These are phyloP conservation scores for Eucriotettix oculatus DNA, from an alignment of 2,888 invertebrate genomes.

Conservation along the genomic window DNA sequence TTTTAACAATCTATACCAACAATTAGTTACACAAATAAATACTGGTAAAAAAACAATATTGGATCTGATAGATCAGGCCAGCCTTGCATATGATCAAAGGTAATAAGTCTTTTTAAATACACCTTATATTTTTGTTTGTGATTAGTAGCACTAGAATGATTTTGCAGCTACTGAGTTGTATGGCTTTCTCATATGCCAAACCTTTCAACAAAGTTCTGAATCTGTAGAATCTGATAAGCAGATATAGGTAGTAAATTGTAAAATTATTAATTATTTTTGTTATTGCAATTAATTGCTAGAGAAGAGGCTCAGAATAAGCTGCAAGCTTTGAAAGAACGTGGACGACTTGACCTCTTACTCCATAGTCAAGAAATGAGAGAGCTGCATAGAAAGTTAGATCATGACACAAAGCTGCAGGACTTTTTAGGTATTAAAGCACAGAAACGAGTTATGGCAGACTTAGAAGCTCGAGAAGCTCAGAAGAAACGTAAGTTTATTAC, in stretches of 20 bases:
- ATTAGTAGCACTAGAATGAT: not conserved
- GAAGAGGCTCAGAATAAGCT: constrained; percentile 47
- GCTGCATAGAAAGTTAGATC: constrained; percentile 67
- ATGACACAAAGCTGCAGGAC: constrained; percentile 67
- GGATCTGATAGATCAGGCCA: constrained; percentile 76
- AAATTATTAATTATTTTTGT: not conserved
- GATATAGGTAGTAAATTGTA: too few species aligned
- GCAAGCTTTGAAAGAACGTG: constrained; percentile 59
- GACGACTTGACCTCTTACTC: constrained; percentile 49
- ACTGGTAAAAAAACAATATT: constrained; percentile 67
- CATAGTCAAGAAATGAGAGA: constrained; percentile 74
- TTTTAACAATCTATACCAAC: constrained; percentile 69
- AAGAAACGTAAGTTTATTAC: constrained; percentile 34
- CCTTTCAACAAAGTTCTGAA: too few species aligned
- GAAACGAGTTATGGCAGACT: constrained; percentile 52
- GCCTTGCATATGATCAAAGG: constrained; percentile 73
- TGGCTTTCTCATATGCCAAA: too few species aligned
- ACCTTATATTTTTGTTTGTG: not conserved
- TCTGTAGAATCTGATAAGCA: too few species aligned
- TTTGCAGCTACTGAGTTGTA: too few species aligned
- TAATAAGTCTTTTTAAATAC: constrained; percentile 30
- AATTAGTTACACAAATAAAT: constrained; percentile 55
- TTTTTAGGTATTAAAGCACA: constrained; percentile 76
- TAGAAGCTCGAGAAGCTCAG: constrained; percentile 55
- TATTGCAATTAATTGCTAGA: constrained; percentile 11